Evolutionary conservation across 2,113 vertebrate species (phyloP).

Genomic region (Paratilapia polleni): DNA sequence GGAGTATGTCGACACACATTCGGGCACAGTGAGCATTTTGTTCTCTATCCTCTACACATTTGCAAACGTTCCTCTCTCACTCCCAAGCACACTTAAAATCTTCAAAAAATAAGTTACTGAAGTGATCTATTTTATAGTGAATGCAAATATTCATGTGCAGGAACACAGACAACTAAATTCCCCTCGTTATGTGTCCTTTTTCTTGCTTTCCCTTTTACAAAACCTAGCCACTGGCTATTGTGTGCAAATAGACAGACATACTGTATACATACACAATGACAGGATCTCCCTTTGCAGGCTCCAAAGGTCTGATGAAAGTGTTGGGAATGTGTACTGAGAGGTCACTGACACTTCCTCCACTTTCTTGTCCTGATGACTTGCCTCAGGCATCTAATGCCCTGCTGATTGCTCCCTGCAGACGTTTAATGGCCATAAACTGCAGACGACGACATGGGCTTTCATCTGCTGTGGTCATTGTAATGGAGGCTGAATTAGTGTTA

Average conservation of each 20-base stretch:
- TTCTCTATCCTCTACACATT: slow-evolving; percentile 32
- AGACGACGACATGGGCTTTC: slow-evolving; percentile 53
- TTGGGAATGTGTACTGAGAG: slow-evolving; percentile 61
- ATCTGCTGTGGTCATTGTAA: slow-evolving; percentile 22
- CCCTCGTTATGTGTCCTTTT: slow-evolving; percentile 14
- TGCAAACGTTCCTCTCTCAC: background rate
- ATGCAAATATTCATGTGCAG: slow-evolving; percentile 42
- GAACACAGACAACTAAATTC: slow-evolving; percentile 33
- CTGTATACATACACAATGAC: slow-evolving; percentile 55
- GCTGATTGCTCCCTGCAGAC: slow-evolving; percentile 44
- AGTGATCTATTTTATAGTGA: slow-evolving; percentile 3
- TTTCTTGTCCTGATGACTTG: slow-evolving; percentile 59
- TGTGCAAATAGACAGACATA: slow-evolving; percentile 12
- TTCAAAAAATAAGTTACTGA: slow-evolving; percentile 27
- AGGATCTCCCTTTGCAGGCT: slow-evolving; percentile 65
- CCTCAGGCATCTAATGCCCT: slow-evolving; percentile 48
- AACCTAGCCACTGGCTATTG: slow-evolving; percentile 16
- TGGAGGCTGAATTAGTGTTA: slow-evolving; percentile 18
- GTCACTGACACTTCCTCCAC: slow-evolving; percentile 71
- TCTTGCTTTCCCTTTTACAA: slow-evolving; percentile 31
- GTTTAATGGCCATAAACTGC: slow-evolving; percentile 46
- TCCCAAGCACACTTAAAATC: slow-evolving; percentile 9
- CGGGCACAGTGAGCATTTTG: slow-evolving; percentile 55
- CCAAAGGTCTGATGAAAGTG: slow-evolving; percentile 65
- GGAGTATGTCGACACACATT: slow-evolving; percentile 50